Evolutionary conservation across 2,888 invertebrate genomes (phyloP), one percentile per base, ranked within the genome.

Genomic region (Orthosia gothica): DNA sequence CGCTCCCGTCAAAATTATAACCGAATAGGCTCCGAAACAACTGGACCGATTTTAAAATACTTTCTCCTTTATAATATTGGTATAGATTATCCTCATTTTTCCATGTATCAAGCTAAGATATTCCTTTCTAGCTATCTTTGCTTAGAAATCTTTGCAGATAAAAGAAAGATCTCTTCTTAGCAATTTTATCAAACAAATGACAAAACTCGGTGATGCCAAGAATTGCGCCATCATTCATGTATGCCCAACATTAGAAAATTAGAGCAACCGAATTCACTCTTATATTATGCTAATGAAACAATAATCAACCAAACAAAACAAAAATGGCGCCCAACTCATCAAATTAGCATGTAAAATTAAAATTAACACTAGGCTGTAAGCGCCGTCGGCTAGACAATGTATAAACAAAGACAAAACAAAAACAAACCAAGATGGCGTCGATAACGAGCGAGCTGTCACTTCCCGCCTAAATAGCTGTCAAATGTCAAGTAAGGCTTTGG

Each of bases 401-500:
- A 79, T 84, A 77, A 86, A 83, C 62, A 70, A 65, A 84, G 73
- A 79, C 75, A 84, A 80, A 76, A 76, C 55, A 79, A 79, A 79
- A 70, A 89, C 91, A 91, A 89, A 84, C 89, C 92, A 83, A 92
- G 91, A 94, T 95, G 94, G 94, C 94, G 92, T 85, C 92, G 90
- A 90, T 93, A 94, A 94, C 93, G 91, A 94, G 89, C 85, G 83
- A 83, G 91, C 93, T 92, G 94, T 93, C 93, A 92, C 89, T 93
- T 93, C 93, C 94, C 94, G 94, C 95, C 93, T 94, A 94, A 95
- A 95, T 92, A 92, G 89, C 93, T 95, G 95, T 95, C 95, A 95
- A 92, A 91, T 92, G 93, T 94, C 94, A 94, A 72, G 50, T 66
- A 50, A 77, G 32, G 91, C 91, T 89, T 85, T 66, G 88, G 90